phyloP scores from a whole-genome alignment of 2,113 vertebrate genomes.

The Nipponia nippon region DNA sequence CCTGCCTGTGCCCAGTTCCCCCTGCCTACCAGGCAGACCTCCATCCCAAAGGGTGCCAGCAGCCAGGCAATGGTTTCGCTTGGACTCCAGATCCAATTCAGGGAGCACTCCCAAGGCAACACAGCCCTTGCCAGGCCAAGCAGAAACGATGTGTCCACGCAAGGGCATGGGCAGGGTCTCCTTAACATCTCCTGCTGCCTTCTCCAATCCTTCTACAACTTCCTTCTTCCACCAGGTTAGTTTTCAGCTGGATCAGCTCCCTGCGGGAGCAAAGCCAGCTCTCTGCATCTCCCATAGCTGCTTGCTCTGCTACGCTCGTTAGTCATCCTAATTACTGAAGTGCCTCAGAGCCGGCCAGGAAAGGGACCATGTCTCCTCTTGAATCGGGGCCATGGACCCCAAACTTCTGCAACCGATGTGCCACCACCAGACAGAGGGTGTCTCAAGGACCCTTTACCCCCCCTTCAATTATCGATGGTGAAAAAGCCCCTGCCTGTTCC shows the following conservation, averaged over 20 bases:
- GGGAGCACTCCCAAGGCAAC: neutral
- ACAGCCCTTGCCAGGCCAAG: rapidly evolving
- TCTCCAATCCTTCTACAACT: neutral
- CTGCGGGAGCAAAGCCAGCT: neutral
- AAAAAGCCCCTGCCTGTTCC: rapidly evolving
- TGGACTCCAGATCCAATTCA: neutral
- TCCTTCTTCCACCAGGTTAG: neutral
- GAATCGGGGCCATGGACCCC: rapidly evolving
- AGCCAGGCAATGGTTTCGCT: neutral
- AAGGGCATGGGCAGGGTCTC: neutral
- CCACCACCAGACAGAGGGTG: neutral
- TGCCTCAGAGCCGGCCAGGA: neutral
- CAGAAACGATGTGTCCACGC: neutral
- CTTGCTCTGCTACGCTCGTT: neutral
- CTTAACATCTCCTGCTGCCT: neutral
- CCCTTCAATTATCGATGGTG: neutral
- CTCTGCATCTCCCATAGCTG: neutral
- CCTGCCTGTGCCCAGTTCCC: neutral
- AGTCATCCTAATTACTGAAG: neutral
- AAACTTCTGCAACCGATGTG: neutral
- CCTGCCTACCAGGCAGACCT: neutral
- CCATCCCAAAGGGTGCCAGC: neutral
- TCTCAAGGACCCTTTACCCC: neutral
- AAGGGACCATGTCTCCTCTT: neutral
- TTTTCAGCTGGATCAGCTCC: neutral